Base-by-base conservation (phyloP, 2,888 invertebrate genomes). In the Carpatolechia fugitivella region DNA sequence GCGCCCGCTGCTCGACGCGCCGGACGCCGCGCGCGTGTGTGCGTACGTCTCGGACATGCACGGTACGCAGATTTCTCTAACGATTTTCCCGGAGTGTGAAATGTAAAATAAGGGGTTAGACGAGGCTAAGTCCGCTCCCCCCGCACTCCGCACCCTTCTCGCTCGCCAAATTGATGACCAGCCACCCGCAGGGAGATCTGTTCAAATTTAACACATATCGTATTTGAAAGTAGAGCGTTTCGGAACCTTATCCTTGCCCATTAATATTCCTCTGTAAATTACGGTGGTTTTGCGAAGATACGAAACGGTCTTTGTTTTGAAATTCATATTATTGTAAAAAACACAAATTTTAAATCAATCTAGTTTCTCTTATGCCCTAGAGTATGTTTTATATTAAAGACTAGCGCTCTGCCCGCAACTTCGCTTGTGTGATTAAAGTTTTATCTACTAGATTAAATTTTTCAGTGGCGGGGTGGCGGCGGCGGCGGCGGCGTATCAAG, bases 1-100 rank as follows among this genome's bases (percentile, higher is more conserved):
- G 77, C 54, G 61, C 53, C 68, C 60, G 66, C 24, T 6, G 24
- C 24, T 6, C 24, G 56, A 64, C 49, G 55, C 52, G 62, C 58
- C 57, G 38, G 30, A n/a, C 20, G 55, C 51, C 35, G 48, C 54
- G 61, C 53, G 69, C 59, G 66, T 72, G 87, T 85, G 85, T 85
- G 86, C 75, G 83, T 80, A 76, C 75, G 82, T 85, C 85, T 86
- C 86, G 85, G 88, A 85, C 89, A 85, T 82, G 83, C 86, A 86
- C 83, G 87, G 76, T 86, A 89, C 86, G 89, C 89, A 89, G 89
- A 90, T 90, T 90, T 90, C 89, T 86, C 88, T 89, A 89, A 90
- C 89, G 89, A 89, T 89, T 90, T 90, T 90, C 89, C 88, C 87
- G 82, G 87, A 90, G 89, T 90, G 89, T 90, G 89, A 90, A 90